Percentiles rank a stretch among this genome's conserved stretches.
phyloP scores from a whole-genome alignment of 2,797 vertebrate genomes.

The Buphagus erythrorhynchus region DNA sequence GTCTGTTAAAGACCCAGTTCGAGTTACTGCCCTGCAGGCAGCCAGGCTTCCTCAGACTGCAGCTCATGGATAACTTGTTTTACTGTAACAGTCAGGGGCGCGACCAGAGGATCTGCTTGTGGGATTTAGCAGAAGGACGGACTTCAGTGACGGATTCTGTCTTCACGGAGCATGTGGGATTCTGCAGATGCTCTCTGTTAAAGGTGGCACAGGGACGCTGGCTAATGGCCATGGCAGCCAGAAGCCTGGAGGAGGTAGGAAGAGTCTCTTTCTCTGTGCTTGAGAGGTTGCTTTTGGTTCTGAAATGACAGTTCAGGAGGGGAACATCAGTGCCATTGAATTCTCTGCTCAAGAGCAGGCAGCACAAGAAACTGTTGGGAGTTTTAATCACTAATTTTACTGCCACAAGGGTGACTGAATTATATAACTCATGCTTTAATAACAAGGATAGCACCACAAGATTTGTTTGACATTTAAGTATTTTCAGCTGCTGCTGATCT shows the following conservation, averaged over 20 bases:
- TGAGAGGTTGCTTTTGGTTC: not conserved
- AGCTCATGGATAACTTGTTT: not conserved
- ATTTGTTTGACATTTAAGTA: not conserved
- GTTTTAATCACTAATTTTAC: not conserved
- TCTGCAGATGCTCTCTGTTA: conserved; percentile 88
- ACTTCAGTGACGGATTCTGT: conserved; percentile 78
- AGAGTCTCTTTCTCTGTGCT: not conserved
- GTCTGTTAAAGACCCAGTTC: not conserved
- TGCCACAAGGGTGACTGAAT: not conserved
- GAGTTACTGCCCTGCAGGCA: not conserved
- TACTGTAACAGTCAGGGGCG: conserved; percentile 87
- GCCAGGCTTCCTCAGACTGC: not conserved
- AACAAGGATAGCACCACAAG: not conserved
- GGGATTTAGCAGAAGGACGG: conserved; percentile 90
- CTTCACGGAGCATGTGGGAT: conserved; percentile 86
- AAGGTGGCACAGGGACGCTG: conserved; percentile 63
- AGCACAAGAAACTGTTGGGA: not conserved
- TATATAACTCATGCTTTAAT: not conserved
- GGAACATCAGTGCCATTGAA: not conserved
- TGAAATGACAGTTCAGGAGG: not conserved
- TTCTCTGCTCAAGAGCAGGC: not conserved
- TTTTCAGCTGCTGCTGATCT: conserved; percentile 16
- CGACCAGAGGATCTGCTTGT: conserved; percentile 87
- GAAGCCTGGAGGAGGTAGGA: conserved; percentile 87
- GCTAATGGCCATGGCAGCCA: conserved; percentile 86